Conservation (phyloP, 2,113 vertebrate genomes). For the Lasiurus borealis region DNA sequence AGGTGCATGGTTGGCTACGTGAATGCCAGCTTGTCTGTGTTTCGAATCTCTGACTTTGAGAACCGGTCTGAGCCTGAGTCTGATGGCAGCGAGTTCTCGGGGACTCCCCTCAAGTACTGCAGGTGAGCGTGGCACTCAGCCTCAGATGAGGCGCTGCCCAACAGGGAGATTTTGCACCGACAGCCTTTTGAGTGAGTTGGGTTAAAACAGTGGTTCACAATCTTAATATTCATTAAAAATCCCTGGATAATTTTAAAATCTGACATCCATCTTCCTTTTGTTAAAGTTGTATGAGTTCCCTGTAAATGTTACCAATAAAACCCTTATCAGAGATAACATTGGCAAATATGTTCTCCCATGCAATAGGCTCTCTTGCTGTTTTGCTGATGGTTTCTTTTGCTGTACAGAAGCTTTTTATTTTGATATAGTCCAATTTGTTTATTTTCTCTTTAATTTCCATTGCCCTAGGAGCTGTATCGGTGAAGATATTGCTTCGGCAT, state of each 20-base stretch:
- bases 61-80: slow-evolving; percentile 90
- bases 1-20: slow-evolving; percentile 97
- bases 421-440: too few species aligned
- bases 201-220: background rate
- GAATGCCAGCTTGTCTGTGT: slow-evolving; percentile 95
- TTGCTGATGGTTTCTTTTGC: too few species aligned
- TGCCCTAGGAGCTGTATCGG: too few species aligned
- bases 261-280: background rate
- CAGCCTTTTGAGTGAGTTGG: background rate
- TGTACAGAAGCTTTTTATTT: too few species aligned
- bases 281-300: too few species aligned
- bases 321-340: background rate
- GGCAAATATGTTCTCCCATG: too few species aligned
- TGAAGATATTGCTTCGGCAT: too few species aligned
- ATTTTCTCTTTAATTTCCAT: too few species aligned
- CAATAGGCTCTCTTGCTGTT: too few species aligned
- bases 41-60: slow-evolving; percentile 94
- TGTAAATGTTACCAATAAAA: too few species aligned
- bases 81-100: slow-evolving; percentile 92
- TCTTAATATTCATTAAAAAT: background rate
- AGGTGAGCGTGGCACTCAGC: slow-evolving; percentile 85
- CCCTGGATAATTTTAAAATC: background rate
- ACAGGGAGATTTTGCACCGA: too few species aligned
- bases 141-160: background rate
- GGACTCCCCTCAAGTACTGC: slow-evolving; percentile 92